Conservation (phyloP, 2,113 vertebrate species). For the Sceloporus undulatus region DNA sequence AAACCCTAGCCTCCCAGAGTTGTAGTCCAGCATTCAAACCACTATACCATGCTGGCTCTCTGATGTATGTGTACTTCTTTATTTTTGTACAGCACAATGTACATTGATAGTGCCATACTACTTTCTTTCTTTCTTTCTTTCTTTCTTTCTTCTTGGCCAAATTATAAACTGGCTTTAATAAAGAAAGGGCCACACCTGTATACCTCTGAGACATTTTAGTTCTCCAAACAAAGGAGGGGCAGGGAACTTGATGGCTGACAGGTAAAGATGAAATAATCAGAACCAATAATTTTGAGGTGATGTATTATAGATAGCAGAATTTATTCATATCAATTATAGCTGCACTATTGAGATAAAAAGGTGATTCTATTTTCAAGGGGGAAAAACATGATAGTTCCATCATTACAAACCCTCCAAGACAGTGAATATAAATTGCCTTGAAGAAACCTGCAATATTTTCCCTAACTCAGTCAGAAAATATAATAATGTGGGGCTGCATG, state of each 20-base stretch:
- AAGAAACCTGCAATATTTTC: slow-evolving; percentile 12
- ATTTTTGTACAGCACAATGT: no score
- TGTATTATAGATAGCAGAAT: slow-evolving; percentile 29
- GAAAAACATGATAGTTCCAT: slow-evolving; percentile 32
- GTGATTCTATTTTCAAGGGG: slow-evolving; percentile 30
- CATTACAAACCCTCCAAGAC: slow-evolving; percentile 31
- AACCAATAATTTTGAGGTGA: slow-evolving; percentile 4
- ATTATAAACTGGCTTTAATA: background rate
- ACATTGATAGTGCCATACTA: no score
- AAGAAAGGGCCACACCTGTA: background rate
- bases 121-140: no score
- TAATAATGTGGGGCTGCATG: background rate
- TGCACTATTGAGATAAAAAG: slow-evolving; percentile 22
- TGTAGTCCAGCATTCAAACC: no score
- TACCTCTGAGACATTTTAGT: background rate
- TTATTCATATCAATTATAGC: slow-evolving; percentile 35
- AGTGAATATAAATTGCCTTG: slow-evolving; percentile 33
- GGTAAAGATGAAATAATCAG: slow-evolving; percentile 4
- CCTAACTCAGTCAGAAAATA: slow-evolving; percentile 23
- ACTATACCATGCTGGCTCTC: no score
- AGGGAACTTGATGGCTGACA: background rate
- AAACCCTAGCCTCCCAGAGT: no score
- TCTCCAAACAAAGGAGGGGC: background rate
- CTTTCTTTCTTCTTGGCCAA: background rate
- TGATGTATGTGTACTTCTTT: no score